phyloP scores from a whole-genome alignment of 2,888 invertebrate species.

The Eristalinus aeneus region DNA sequence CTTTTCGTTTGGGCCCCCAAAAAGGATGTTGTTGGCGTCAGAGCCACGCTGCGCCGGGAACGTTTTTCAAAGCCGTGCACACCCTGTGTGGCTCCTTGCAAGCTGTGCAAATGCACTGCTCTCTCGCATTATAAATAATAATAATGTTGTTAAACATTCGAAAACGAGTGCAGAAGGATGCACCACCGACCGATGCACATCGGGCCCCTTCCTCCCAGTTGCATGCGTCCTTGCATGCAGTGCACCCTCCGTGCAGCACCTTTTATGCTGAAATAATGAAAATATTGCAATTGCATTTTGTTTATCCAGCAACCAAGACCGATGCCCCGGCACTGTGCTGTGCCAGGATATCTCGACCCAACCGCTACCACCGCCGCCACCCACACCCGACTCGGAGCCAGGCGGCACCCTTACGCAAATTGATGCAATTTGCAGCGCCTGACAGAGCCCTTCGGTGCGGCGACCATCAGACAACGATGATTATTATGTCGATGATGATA shows the following conservation, averaged over 20 bases:
- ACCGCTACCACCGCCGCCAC: background rate
- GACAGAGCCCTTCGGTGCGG: slow-evolving; percentile 32
- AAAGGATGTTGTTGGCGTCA: slow-evolving; percentile 55
- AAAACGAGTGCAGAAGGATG: slow-evolving; percentile 54
- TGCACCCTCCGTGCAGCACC: slow-evolving; percentile 30
- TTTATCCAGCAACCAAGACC: slow-evolving; percentile 68
- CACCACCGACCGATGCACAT: slow-evolving; percentile 39
- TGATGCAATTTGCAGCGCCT: slow-evolving; percentile 68
- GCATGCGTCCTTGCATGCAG: background rate
- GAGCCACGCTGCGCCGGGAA: slow-evolving; percentile 3
- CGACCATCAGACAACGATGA: slow-evolving; percentile 52
- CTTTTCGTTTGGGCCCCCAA: slow-evolving; percentile 42
- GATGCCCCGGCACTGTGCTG: slow-evolving; percentile 61
- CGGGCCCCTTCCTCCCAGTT: background rate
- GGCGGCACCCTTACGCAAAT: slow-evolving; percentile 38
- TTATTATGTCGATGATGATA: slow-evolving; percentile 71
- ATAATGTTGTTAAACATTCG: slow-evolving; percentile 68
- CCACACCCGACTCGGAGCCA: background rate
- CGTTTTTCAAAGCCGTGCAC: slow-evolving; percentile 61
- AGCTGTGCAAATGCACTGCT: slow-evolving; percentile 63
- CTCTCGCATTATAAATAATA: slow-evolving; percentile 66
- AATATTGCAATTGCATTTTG: slow-evolving; percentile 71
- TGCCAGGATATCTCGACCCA: background rate
- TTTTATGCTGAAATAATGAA: slow-evolving; percentile 70
- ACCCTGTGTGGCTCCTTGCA: slow-evolving; percentile 43